Evolutionary conservation across 2,113 vertebrate species (phyloP).

Genomic region (Dasyprocta punctata): DNA sequence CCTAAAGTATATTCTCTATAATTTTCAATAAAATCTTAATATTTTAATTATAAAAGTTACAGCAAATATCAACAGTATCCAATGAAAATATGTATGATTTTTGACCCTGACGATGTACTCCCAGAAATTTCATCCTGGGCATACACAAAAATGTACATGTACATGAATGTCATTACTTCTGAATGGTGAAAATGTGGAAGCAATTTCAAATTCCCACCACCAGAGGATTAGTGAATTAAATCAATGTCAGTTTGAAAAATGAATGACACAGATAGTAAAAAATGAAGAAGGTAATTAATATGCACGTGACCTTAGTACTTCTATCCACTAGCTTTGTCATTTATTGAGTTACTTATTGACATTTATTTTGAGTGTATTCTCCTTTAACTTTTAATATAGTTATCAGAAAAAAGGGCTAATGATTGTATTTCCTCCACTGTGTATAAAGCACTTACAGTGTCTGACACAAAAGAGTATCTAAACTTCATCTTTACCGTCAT

Average conservation of each 20-base stretch:
- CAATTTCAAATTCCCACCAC: neutral
- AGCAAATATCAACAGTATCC: no score
- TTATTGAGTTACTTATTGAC: neutral
- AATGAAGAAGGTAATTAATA: neutral
- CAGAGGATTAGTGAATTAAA: neutral
- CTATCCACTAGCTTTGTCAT: no score
- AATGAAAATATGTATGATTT: neutral
- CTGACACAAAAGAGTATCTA: neutral
- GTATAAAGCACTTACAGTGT: neutral
- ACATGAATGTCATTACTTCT: neutral
- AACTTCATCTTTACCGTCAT: neutral
- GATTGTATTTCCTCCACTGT: neutral
- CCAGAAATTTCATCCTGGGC: neutral
- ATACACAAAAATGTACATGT: neutral
- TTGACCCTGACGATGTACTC: neutral
- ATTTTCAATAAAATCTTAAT: neutral
- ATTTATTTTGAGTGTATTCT: neutral
- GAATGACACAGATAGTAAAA: neutral
- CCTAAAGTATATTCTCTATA: neutral
- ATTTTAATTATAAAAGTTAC: neutral
- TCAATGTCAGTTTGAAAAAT: neutral
- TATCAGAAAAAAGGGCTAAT: neutral
- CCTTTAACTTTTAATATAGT: neutral
- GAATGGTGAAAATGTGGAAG: neutral
- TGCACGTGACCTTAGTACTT: neutral